Percentiles rank a stretch among this genome's conserved stretches.
phyloP scores from a whole-genome alignment of 2,888 invertebrate genomes.

The Selenia dentaria region DNA sequence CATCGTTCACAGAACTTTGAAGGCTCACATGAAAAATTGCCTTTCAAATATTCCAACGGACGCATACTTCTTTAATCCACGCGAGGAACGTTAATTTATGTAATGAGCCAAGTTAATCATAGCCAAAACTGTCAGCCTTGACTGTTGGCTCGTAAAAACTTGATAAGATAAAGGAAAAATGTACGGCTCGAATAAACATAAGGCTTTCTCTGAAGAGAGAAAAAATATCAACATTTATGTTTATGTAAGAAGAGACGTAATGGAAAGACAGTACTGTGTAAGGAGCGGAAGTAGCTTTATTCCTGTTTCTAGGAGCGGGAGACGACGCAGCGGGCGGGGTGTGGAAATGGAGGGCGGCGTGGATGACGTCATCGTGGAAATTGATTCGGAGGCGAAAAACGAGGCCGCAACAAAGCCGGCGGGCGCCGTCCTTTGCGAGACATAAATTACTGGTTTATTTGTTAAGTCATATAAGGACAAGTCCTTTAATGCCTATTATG shows the following conservation, averaged over 20 bases:
- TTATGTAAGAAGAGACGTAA: constrained; percentile 49
- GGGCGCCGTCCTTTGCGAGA: constrained; percentile 63
- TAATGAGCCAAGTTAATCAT: constrained; percentile 27
- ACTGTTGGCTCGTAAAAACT: constrained; percentile 29
- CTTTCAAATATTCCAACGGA: constrained; percentile 18
- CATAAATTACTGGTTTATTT: constrained; percentile 74
- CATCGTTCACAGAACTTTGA: constrained; percentile 31
- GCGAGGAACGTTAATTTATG: constrained; percentile 19
- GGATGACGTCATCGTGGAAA: constrained; percentile 76
- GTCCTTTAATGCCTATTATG: constrained; percentile 49
- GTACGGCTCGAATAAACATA: constrained; percentile 28
- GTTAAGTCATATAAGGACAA: constrained; percentile 53
- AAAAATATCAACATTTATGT: constrained; percentile 46
- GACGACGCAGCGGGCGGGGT: constrained; percentile 42
- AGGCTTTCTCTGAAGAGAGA: constrained; percentile 35
- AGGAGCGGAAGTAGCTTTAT: constrained; percentile 68
- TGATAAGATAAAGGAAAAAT: constrained; percentile 31
- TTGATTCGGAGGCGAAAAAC: constrained; percentile 79
- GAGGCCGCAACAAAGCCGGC: constrained; percentile 70
- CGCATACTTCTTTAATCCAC: constrained; percentile 7
- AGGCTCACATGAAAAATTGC: constrained; percentile 21
- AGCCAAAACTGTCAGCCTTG: constrained; percentile 25
- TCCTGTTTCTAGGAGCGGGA: constrained; percentile 56
- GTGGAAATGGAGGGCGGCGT: constrained; percentile 45
- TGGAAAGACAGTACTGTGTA: constrained; percentile 58